Conservation (phyloP, 2,888 invertebrate genomes). For the Pseudoips prasinana region DNA sequence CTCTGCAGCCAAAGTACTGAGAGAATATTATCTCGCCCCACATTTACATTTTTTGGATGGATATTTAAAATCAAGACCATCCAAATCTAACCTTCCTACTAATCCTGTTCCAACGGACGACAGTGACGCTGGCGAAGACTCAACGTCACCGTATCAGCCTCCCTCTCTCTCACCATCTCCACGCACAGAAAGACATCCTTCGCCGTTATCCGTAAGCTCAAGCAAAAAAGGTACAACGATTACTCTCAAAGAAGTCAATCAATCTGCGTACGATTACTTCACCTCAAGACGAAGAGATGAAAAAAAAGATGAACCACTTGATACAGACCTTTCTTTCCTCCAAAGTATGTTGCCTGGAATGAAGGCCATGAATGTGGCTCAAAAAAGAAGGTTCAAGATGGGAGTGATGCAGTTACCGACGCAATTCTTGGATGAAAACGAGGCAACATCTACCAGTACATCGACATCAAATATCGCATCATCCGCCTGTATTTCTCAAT, state of each 20-base stretch:
- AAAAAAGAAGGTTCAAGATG: too few species aligned
- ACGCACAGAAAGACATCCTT: constrained; percentile 5
- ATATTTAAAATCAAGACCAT: constrained; percentile 10
- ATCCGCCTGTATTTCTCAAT: constrained; percentile 6
- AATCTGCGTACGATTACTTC: constrained; percentile 7
- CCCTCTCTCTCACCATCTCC: constrained; percentile 6
- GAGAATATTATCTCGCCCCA: constrained; percentile 14
- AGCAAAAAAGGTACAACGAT: constrained; percentile 7
- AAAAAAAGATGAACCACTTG: constrained; percentile 1
- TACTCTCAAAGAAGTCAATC: constrained; percentile 10
- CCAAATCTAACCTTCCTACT: constrained; percentile 11
- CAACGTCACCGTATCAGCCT: constrained; percentile 3
- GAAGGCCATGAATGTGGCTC: constrained; percentile 11
- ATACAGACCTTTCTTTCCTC: constrained; percentile 9
- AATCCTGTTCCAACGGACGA: constrained; percentile 3
- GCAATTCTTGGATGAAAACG: constrained; percentile 9
- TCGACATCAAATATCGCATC: constrained; percentile 3
- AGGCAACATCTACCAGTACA: constrained; percentile 2
- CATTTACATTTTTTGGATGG: constrained; percentile 14
- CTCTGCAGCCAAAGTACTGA: constrained; percentile 11
- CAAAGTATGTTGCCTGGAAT: constrained; percentile 11
- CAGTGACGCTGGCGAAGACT: constrained; percentile 5
- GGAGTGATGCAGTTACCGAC: constrained; percentile 9
- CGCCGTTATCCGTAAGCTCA: constrained; percentile 5
- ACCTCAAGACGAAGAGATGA: constrained; percentile 1